A percentile compares a stretch with the other conserved stretches of the same genome.
Evolutionary conservation across 1,140 invertebrate genomes (phyloP).

Genomic region (Solen grandis): DNA sequence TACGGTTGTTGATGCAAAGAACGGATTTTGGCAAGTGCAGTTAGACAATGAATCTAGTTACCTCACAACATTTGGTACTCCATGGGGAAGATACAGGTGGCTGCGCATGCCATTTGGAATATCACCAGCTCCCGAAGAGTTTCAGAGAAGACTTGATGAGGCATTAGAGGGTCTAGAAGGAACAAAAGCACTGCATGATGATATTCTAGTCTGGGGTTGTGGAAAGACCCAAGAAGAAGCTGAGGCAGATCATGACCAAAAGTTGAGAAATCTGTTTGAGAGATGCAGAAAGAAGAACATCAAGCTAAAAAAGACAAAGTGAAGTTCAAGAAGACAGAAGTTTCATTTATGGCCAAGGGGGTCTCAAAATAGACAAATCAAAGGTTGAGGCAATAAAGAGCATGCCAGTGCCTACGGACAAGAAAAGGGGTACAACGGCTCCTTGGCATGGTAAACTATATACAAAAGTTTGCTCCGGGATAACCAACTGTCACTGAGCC

Average conservation of each 20-base stretch:
- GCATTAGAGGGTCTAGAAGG: constrained; percentile 53
- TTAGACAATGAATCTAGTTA: constrained; percentile 62
- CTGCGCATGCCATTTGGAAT: constrained; percentile 53
- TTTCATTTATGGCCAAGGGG: constrained; percentile 62
- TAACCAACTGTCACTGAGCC: constrained; percentile 26
- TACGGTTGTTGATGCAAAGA: constrained; percentile 67
- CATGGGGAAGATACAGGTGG: constrained; percentile 63
- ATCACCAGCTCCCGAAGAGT: constrained; percentile 37
- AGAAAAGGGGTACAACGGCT: constrained; percentile 56
- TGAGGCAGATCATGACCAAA: constrained; percentile 42
- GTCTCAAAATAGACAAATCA: constrained; percentile 67
- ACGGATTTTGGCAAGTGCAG: constrained; percentile 73
- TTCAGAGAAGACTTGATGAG: constrained; percentile 56
- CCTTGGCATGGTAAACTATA: constrained; percentile 63
- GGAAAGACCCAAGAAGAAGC: constrained; percentile 62
- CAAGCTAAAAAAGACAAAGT: constrained; percentile 78
- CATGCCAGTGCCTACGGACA: constrained; percentile 56
- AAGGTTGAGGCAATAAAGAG: constrained; percentile 66
- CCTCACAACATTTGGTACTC: constrained; percentile 72
- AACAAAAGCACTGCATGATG: constrained; percentile 74
- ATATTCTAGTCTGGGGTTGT: constrained; percentile 71
- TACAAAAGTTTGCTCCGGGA: constrained; percentile 57
- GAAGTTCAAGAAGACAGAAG: constrained; percentile 64
- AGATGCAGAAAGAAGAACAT: constrained; percentile 65
- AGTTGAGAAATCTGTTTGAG: constrained; percentile 21